phyloP scores from a whole-genome alignment of 2,888 invertebrate genomes.

The Dicyrtoma fusca region DNA sequence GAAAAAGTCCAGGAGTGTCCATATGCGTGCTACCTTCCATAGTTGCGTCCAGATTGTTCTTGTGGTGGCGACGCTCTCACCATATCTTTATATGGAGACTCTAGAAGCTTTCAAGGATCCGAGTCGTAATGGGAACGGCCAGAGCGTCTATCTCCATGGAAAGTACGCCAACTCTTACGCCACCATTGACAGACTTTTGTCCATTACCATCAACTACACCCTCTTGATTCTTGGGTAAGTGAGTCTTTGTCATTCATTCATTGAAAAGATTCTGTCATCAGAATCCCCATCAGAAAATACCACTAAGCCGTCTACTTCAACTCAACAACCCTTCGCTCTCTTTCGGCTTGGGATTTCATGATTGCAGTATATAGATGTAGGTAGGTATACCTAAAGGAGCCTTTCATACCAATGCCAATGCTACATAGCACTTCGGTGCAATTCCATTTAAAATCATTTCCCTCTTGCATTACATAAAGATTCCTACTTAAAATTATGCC shows the following conservation, averaged over 20 bases:
- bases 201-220: slow-evolving; percentile 52
- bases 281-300: too few species aligned
- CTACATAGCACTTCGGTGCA: too few species aligned
- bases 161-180: neutral
- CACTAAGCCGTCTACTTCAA: neutral
- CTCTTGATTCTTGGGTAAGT: slow-evolving; percentile 53
- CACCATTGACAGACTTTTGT: slow-evolving; percentile 41
- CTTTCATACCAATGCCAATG: too few species aligned
- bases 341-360: too few species aligned
- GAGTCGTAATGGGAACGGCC: slow-evolving; percentile 1
- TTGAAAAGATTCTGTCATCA: neutral
- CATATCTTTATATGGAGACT: slow-evolving; percentile 53
- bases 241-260: slow-evolving; percentile 6
- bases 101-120: slow-evolving; percentile 42
- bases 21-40: slow-evolving; percentile 52
- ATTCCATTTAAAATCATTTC: too few species aligned
- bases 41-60: slow-evolving; percentile 53
- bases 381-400: too few species aligned
- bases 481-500: too few species aligned
- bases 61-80: slow-evolving; percentile 47
- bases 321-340: slow-evolving; percentile 9
- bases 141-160: slow-evolving; percentile 1
- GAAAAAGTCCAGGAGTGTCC: slow-evolving; percentile 51
- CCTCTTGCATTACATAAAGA: too few species aligned
- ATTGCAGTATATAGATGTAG: too few species aligned